phyloP scores from a whole-genome alignment of 30 jellyfish, hydroid and myxozoan genomes.

The Thelohanellus kitauei region DNA sequence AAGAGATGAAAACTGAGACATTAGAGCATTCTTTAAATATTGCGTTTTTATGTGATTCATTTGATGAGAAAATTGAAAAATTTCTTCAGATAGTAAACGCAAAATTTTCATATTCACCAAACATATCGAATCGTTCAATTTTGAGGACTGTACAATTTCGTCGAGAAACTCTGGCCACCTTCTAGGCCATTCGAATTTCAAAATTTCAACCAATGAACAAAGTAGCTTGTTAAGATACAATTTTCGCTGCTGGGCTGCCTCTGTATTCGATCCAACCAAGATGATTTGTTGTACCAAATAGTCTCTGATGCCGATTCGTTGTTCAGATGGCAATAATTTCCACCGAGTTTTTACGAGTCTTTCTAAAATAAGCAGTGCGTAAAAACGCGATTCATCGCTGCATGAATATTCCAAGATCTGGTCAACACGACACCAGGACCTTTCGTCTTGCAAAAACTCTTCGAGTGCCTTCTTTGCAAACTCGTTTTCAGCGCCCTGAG shows the following conservation, averaged over 20 bases:
- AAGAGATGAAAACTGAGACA: too few species aligned
- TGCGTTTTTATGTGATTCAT: conserved; percentile 69
- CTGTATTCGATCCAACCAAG: too few species aligned
- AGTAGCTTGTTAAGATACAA: background rate
- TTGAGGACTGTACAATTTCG: conserved; percentile 74
- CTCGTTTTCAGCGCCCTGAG: too few species aligned
- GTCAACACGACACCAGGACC: conserved; percentile 89
- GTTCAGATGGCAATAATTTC: conserved; percentile 59
- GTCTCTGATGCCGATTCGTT: conserved; percentile 80
- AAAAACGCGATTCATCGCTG: too few species aligned
- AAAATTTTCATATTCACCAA: conserved; percentile 40
- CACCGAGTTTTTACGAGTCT: conserved; percentile 62
- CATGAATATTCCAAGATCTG: conserved; percentile 37
- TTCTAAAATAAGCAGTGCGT: conserved; percentile 77
- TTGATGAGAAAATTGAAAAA: conserved; percentile 72
- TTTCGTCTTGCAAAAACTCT: conserved; percentile 57
- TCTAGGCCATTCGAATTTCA: conserved; percentile 86
- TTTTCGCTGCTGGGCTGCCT: too few species aligned
- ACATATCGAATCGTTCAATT: conserved; percentile 59
- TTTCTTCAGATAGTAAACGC: conserved; percentile 58
- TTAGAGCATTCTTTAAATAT: conserved; percentile 64
- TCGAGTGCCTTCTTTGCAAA: conserved; percentile 48
- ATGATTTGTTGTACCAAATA: too few species aligned
- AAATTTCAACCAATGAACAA: conserved; percentile 17
- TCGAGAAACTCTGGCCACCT: conserved; percentile 86